Evolutionary conservation across 2,888 invertebrate genomes (phyloP).

Genomic region (Leucophenga montana): DNA sequence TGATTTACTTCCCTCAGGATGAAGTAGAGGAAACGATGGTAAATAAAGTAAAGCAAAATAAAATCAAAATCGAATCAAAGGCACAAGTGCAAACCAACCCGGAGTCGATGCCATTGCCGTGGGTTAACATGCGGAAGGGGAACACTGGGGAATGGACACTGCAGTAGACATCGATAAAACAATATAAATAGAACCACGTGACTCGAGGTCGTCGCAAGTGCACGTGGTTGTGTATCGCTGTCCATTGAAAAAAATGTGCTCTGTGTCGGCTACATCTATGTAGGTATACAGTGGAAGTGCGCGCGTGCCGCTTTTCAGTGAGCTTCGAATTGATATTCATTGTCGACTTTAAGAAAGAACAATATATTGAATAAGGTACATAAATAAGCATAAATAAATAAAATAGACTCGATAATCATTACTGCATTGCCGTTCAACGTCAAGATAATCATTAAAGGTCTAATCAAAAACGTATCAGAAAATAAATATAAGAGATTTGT

Average conservation of each 20-base stretch:
- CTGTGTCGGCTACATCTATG: constrained; percentile 13
- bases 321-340: constrained; percentile 66
- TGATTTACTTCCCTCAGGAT: constrained; percentile 63
- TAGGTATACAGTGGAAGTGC: constrained; percentile 35
- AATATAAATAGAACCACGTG: constrained; percentile 54
- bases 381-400: constrained; percentile 58
- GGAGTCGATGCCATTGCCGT: background rate
- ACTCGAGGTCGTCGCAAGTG: constrained; percentile 2
- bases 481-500: background rate
- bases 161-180: constrained; percentile 58
- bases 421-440: background rate
- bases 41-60: constrained; percentile 56
- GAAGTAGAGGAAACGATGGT: constrained; percentile 10
- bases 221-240: constrained; percentile 4
- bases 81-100: constrained; percentile 43
- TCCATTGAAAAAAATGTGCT: background rate
- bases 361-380: constrained; percentile 43
- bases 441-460: background rate
- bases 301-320: constrained; percentile 60
- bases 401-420: constrained; percentile 52
- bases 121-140: background rate
- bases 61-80: constrained; percentile 66
- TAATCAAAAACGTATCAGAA: constrained; percentile 33
- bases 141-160: constrained; percentile 33
- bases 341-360: constrained; percentile 53